Conservation (phyloP, 2,888 invertebrate genomes). For the Nasonia oneida region DNA sequence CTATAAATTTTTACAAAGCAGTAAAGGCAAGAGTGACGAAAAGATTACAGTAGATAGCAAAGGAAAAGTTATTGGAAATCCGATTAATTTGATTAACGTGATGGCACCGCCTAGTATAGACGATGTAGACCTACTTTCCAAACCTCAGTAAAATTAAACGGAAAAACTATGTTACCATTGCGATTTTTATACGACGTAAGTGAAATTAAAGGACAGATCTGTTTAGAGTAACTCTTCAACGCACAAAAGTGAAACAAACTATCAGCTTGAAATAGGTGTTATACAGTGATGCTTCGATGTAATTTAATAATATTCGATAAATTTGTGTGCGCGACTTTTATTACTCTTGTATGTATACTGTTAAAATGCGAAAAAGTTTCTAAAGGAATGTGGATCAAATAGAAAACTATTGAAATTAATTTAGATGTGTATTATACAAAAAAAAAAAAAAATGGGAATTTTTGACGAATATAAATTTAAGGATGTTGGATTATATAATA, state of each 20-base stretch:
- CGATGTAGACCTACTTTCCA: conserved; percentile 37
- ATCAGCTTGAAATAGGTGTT: background rate
- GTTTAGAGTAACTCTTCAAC: background rate
- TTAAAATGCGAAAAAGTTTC: background rate
- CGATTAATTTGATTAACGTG: conserved; percentile 51
- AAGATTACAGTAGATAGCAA: conserved; percentile 40
- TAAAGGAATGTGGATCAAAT: background rate
- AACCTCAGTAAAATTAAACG: conserved; percentile 22
- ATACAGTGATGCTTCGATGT: background rate
- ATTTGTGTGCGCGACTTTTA: no score
- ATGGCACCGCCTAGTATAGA: conserved; percentile 26
- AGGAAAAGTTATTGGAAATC: conserved; percentile 18
- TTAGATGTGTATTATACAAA: background rate
- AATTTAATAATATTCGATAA: background rate
- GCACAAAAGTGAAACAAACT: no score
- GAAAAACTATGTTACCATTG: background rate
- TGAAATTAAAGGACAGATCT: conserved; percentile 18
- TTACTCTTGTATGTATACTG: no score
- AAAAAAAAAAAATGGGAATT: background rate
- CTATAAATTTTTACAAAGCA: conserved; percentile 68
- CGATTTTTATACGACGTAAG: conserved; percentile 17
- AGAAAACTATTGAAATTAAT: background rate
- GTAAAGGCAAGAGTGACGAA: conserved; percentile 61
- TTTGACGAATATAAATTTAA: conserved; percentile 41
- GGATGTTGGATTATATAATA: conserved; percentile 4